A percentile compares a stretch with the other conserved stretches of the same genome.
phyloP scores from a whole-genome alignment of 2,113 vertebrate genomes.

The Anarrhichthys ocellatus region DNA sequence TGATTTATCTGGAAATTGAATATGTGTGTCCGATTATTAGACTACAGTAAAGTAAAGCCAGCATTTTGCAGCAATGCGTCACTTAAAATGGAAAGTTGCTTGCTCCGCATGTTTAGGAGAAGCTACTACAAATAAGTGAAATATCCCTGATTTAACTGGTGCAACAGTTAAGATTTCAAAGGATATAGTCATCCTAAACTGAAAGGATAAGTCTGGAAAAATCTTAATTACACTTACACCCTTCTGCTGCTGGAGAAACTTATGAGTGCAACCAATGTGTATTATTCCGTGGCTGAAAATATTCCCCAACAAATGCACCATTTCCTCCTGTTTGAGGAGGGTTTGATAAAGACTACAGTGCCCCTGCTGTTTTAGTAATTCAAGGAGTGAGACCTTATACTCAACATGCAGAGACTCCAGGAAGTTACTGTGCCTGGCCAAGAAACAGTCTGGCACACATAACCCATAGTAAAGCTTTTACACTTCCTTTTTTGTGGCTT shows the following conservation, averaged over 20 bases:
- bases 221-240: neutral
- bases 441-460: neutral
- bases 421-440: neutral
- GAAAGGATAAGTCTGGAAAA: neutral
- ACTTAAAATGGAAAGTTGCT: slow-evolving; percentile 6
- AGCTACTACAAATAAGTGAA: neutral
- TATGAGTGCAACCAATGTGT: neutral
- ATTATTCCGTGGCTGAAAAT: neutral
- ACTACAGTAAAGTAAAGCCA: neutral
- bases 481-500: neutral
- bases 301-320: neutral
- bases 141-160: no score
- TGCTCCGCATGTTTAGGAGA: neutral
- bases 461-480: neutral
- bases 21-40: neutral
- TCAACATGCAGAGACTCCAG: neutral
- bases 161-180: neutral
- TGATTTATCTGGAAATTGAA: slow-evolving; percentile 34
- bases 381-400: neutral
- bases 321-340: neutral
- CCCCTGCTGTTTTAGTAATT: neutral
- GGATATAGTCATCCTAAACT: neutral
- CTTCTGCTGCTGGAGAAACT: neutral
- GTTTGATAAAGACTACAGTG: neutral
- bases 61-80: slow-evolving; percentile 1